Base-by-base conservation (phyloP, 1,140 invertebrate genomes). In the Caerostris extrusa region DNA sequence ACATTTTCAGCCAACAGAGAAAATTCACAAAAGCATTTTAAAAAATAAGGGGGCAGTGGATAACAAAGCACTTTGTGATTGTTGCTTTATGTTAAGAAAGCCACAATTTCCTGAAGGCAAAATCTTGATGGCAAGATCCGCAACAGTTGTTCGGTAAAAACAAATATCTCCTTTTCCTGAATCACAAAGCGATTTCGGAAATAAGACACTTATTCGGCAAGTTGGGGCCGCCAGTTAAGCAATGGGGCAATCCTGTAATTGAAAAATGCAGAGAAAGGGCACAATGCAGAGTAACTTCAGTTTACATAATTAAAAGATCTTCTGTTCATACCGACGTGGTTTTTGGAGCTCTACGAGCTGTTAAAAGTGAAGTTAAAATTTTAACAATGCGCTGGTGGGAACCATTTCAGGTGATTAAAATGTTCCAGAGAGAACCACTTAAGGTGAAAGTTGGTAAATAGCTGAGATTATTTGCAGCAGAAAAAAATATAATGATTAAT, bases 271-370 rank as follows among this genome's bases (percentile, higher is more conserved):
- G 71, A 12, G n/a, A 3, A 53, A 77, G 34, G 71, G 19, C 14
- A 77, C 71, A 77, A 77, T 14, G 34, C 71, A 77, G 34, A 77
- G 53, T 50, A 34, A 12, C 14, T 64, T 77, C 50, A 77, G 71
- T 5, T 34, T 77, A 77, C 71, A 77, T 77, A 77, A 77, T 77
- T 77, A 77, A 53, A 77, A 77, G 12, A 34, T 77, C 71, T 5
- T 7, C 19, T 77, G 71, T 77, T 77, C 71, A 77, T 10, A 85
- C 56, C 83, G 58, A 85, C 17, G n/a, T 34, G 19, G 19, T 19
- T 85, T 3, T 85, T 3, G 57, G n/a, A 85, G 83, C 17, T 85
- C 58, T 85, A 85, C 17, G 83, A 85, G 83, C 55, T 85, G n/a
- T 85, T 85, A 60, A 85, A 60, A 58, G 82, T 6, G 83, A 8